These are phyloP conservation scores for Entomobrya multifasciata DNA, from an alignment of 2,888 invertebrate genomes.

Conservation along the genomic window DNA sequence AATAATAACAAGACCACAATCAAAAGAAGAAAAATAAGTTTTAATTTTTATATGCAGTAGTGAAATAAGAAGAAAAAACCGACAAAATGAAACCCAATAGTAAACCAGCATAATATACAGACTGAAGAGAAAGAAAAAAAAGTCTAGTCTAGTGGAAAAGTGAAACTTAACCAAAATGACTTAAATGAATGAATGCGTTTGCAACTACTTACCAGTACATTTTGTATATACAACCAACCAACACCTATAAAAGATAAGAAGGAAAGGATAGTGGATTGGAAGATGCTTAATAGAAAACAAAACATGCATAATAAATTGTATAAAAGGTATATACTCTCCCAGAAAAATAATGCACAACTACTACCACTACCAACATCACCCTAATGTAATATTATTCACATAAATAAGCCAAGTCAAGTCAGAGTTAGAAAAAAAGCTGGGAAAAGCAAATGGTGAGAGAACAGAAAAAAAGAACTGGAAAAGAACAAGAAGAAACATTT, in stretches of 20 bases:
- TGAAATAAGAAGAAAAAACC: slow-evolving; percentile 50
- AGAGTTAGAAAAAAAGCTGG: too few relatives aligned
- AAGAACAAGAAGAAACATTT: slow-evolving; percentile 33
- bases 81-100: not conserved
- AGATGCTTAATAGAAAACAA: slow-evolving; percentile 16
- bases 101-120: not conserved
- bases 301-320: slow-evolving; percentile 8
- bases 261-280: too few relatives aligned
- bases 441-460: too few relatives aligned
- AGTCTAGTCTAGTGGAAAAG: slow-evolving; percentile 60
- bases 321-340: not conserved
- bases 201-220: slow-evolving; percentile 16
- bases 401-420: slow-evolving; percentile 66
- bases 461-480: slow-evolving; percentile 58
- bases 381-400: slow-evolving; percentile 69
- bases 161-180: slow-evolving; percentile 64
- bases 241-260: too few relatives aligned
- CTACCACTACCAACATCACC: slow-evolving; percentile 21
- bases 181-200: slow-evolving; percentile 59
- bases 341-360: slow-evolving; percentile 34
- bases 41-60: slow-evolving; percentile 49
- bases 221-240: not conserved
- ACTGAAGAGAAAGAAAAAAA: slow-evolving; percentile 53
- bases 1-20: slow-evolving; percentile 44
- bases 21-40: too few relatives aligned